These are phyloP conservation scores for Danaus melanippus DNA, from an alignment of 1,140 invertebrate species.

Conservation along the genomic window DNA sequence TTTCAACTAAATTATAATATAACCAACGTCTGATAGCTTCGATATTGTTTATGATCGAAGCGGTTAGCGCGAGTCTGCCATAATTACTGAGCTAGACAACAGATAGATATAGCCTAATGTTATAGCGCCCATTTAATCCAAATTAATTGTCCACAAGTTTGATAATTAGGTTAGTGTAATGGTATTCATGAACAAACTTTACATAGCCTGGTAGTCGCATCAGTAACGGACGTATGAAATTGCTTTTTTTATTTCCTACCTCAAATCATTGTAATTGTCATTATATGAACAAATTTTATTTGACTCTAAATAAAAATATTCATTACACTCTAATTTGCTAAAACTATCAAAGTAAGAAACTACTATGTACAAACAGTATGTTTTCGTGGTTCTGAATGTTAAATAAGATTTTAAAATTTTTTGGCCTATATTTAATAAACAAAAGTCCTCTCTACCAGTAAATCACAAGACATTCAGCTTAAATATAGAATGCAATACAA, in stretches of 20 bases:
- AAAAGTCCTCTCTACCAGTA: too few species aligned
- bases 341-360: too few species aligned
- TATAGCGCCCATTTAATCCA: conserved; percentile 19
- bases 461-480: conserved; percentile 1
- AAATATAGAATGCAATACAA: neutral
- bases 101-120: conserved; percentile 20
- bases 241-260: too few species aligned
- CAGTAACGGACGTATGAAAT: neutral
- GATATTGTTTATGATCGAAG: conserved; percentile 39
- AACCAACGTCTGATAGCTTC: conserved; percentile 26
- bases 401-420: too few species aligned
- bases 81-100: conserved; percentile 33
- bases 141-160: conserved; percentile 17
- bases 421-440: too few species aligned
- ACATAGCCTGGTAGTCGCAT: conserved; percentile 1
- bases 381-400: too few species aligned
- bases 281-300: too few species aligned
- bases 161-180: conserved; percentile 14
- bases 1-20: conserved; percentile 22
- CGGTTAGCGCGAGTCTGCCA: conserved; percentile 30
- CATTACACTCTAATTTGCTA: too few species aligned
- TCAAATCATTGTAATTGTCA: too few species aligned
- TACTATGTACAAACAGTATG: too few species aligned
- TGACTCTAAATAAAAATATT: too few species aligned
- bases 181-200: neutral